Evolutionary conservation across 2,113 vertebrate species (phyloP), one percentile per base, ranked within the genome.

Genomic region (Phyllopteryx taeniolatus): DNA sequence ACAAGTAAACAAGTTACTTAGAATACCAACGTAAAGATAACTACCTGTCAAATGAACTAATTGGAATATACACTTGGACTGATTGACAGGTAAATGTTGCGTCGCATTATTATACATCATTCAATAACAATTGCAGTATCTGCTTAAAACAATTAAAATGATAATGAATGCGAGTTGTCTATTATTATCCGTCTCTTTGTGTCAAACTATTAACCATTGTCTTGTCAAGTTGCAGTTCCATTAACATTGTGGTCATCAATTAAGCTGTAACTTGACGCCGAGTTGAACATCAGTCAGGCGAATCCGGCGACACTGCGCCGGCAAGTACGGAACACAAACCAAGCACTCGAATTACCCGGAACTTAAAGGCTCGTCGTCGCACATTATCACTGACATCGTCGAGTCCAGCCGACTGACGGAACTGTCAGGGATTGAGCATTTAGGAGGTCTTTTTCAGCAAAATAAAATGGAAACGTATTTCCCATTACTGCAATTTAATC

Each of bases 121-220:
- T 42, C 19, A n/a, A 64, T 64, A 22, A 64, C 35, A 43, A 64
- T 64, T 64, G 62, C 57, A 17, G 13, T 43, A 64, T 64, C 19
- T n/a, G 43, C 39, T 64, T n/a, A 31, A 47, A 49, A 0, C 64
- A 66, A 31, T 31, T 66, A 47, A 17, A 46, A 46, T 31, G 13
- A 31, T 46, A n/a, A 15, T 31, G 47, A 27, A 47, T 66, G 44
- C 3, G 47, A 14, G 17, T 47, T 27, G 22, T 46, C 63, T 66
- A 9, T 47, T 8, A 31, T 66, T 66, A 66, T 13, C 63, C 20
- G 22, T 65, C 39, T 46, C 13, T 31, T 6, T 5, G 22, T 61
- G 59, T 61, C 59, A 61, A 35, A 61, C 13, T 61, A 60, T 61
- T 35, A 17, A 1, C 4, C 31, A 35, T 61, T 61, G 59, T 61